Conservation (phyloP, 2,113 vertebrate species). For the Chaetodon trifascialis region DNA sequence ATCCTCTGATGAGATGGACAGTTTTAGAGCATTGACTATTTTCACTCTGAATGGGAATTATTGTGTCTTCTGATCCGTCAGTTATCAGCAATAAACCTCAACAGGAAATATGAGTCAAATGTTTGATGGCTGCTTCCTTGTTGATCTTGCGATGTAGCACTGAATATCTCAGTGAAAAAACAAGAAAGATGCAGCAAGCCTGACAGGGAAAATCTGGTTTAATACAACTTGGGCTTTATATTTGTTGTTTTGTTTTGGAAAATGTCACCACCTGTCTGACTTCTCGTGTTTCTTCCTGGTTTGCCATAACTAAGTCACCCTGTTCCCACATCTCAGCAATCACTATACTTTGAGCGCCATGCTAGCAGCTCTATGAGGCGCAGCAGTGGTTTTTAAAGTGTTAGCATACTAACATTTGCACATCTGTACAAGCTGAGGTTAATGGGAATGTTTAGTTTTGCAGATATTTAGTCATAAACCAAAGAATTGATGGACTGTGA, state of each 20-base stretch:
- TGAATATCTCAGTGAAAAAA: background rate
- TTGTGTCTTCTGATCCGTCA: constrained; percentile 29
- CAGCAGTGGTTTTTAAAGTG: background rate
- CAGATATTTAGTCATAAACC: background rate
- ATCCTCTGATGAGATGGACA: constrained; percentile 9
- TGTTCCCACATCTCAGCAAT: background rate
- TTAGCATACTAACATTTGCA: background rate
- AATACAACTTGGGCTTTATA: background rate
- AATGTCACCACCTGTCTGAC: no score
- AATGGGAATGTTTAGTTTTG: background rate
- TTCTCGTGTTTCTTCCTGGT: background rate
- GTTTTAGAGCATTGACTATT: background rate
- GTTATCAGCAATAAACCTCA: constrained; percentile 53
- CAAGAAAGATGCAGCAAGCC: background rate
- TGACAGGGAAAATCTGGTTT: background rate
- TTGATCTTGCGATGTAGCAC: constrained; percentile 1
- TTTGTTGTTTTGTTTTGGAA: background rate
- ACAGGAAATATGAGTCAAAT: constrained; percentile 15
- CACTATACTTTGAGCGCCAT: background rate
- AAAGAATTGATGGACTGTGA: background rate
- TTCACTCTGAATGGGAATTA: constrained; percentile 8
- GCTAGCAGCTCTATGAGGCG: background rate
- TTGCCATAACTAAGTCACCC: background rate
- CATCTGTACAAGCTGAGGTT: no score
- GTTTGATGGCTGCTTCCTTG: background rate